A percentile compares a stretch with the other conserved stretches of the same genome.
Conservation (phyloP, 1,140 invertebrate species). For the Leptoteleia sp. region DNA sequence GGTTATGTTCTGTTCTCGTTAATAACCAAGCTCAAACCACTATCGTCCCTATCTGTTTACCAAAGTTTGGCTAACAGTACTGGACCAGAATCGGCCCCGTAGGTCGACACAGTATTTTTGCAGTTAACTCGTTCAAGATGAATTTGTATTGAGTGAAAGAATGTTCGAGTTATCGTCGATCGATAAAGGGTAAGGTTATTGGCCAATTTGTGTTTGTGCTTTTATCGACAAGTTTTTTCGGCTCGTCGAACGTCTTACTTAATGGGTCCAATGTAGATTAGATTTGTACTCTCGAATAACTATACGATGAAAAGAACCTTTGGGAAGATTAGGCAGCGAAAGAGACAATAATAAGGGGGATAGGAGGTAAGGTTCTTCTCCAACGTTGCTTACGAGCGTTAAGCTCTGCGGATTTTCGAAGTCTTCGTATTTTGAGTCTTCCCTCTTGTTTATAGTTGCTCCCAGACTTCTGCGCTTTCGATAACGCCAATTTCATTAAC, state of each 20-base stretch:
- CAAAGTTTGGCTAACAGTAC: too few species aligned
- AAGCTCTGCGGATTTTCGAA: constrained; percentile 58
- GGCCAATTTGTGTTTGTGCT: too few species aligned
- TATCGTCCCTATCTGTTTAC: too few species aligned
- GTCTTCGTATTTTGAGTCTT: constrained; percentile 62
- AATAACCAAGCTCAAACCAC: too few species aligned
- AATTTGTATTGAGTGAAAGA: too few species aligned
- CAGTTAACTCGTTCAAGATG: too few species aligned
- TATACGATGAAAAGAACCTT: constrained; percentile 41
- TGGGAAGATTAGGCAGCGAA: constrained; percentile 50
- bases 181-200: too few species aligned
- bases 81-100: too few species aligned
- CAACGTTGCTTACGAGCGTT: constrained; percentile 47
- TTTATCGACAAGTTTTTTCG: too few species aligned
- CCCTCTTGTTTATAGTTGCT: constrained; percentile 61
- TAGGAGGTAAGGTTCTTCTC: constrained; percentile 48
- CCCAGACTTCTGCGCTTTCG: constrained; percentile 43
- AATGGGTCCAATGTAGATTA: constrained; percentile 41
- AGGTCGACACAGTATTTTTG: too few species aligned
- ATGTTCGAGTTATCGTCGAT: too few species aligned
- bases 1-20: too few species aligned
- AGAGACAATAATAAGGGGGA: constrained; percentile 43
- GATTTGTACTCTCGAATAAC: constrained; percentile 33
- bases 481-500: constrained; percentile 61
- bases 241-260: constrained; percentile 27